These are phyloP conservation scores for Palloptera scutellata DNA, from an alignment of 2,888 invertebrate species.

Conservation along the genomic window DNA sequence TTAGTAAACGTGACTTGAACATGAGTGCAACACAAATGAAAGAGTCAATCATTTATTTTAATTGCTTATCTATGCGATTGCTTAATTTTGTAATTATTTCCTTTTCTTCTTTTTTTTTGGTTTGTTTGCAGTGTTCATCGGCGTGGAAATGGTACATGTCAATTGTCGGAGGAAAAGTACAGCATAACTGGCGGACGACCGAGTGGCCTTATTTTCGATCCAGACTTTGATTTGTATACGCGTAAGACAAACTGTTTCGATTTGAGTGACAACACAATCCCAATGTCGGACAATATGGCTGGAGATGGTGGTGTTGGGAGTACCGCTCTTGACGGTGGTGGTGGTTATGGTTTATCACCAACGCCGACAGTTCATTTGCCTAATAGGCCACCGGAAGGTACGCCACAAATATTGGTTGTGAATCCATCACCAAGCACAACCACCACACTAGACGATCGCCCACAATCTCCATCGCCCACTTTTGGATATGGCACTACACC, in stretches of 20 bases:
- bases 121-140: conserved; percentile 66
- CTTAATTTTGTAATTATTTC: conserved; percentile 16
- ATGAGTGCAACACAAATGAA: conserved; percentile 13
- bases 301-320: conserved; percentile 22
- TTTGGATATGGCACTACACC: conserved; percentile 40
- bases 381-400: conserved; percentile 50
- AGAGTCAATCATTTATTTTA: conserved; percentile 12
- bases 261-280: conserved; percentile 57
- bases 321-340: conserved; percentile 31
- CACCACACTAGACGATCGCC: conserved; percentile 34
- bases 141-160: conserved; percentile 72
- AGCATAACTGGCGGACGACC: conserved; percentile 66
- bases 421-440: conserved; percentile 51
- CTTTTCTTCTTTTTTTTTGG: conserved; percentile 18
- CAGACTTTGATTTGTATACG: conserved; percentile 72
- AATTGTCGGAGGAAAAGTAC: conserved; percentile 66
- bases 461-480: conserved; percentile 39
- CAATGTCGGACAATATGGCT: conserved; percentile 36
- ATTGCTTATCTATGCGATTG: conserved; percentile 32
- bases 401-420: conserved; percentile 53
- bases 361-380: conserved; percentile 49
- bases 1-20: neutral
- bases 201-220: conserved; percentile 67
- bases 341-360: conserved; percentile 36
- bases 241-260: conserved; percentile 67